Percentiles rank a stretch among this genome's conserved stretches.
Conservation (phyloP, 2,888 invertebrate species). For the Koerneria pararmatus region DNA sequence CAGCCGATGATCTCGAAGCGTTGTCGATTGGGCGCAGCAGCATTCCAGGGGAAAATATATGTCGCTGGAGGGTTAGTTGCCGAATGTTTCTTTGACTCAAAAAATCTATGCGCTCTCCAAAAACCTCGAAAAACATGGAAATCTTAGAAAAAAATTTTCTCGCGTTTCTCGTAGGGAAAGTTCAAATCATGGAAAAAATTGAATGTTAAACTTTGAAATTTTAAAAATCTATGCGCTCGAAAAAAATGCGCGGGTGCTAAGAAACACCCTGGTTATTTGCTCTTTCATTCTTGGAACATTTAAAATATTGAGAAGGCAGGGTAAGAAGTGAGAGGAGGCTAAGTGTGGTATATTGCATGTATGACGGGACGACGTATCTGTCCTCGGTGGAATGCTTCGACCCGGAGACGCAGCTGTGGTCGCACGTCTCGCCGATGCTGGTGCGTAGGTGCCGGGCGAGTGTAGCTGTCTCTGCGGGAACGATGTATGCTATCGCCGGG, state of each 20-base stretch:
- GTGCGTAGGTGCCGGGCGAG: conserved; percentile 65
- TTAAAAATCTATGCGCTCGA: too few species aligned
- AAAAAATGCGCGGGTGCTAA: too few species aligned
- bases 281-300: too few species aligned
- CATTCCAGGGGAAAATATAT: conserved; percentile 77
- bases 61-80: conserved; percentile 70
- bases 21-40: conserved; percentile 78
- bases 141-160: too few species aligned
- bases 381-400: conserved; percentile 71
- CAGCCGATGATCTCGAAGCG: conserved; percentile 77
- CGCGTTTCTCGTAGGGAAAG: too few species aligned
- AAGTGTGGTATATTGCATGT: conserved; percentile 66
- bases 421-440: conserved; percentile 75
- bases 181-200: too few species aligned
- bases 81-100: too few species aligned
- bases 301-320: not conserved
- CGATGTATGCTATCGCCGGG: conserved; percentile 54
- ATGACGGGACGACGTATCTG: conserved; percentile 79
- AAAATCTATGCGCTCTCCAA: too few species aligned
- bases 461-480: conserved; percentile 40
- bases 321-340: not conserved
- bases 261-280: too few species aligned
- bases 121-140: too few species aligned
- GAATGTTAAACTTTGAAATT: too few species aligned
- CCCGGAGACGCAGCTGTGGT: conserved; percentile 67